These are phyloP conservation scores for Peromyscus leucopus DNA, from an alignment of 2,113 vertebrate species.

Conservation along the genomic window DNA sequence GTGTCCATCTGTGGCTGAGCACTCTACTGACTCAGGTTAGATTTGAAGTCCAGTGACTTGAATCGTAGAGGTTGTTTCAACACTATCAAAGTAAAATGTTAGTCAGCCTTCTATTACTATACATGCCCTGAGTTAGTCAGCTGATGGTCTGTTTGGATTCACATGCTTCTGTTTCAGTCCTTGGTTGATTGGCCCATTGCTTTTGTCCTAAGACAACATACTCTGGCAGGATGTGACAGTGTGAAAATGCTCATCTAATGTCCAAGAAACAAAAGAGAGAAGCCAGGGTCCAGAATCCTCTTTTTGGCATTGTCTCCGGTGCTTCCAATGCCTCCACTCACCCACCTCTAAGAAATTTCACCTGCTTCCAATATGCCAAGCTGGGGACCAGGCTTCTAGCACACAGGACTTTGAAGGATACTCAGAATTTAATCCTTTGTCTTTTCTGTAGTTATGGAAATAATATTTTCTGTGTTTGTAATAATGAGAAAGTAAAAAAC, in stretches of 20 bases:
- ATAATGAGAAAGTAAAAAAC: not conserved
- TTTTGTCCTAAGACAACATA: not conserved
- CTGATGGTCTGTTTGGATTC: not conserved
- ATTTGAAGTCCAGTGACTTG: not conserved
- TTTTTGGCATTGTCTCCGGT: too few relatives aligned
- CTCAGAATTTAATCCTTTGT: not conserved
- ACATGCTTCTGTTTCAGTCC: not conserved
- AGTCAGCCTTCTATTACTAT: not conserved
- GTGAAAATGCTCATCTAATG: not conserved
- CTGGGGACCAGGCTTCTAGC: too few relatives aligned
- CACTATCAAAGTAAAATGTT: slow-evolving; percentile 12
- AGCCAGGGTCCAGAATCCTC: too few relatives aligned
- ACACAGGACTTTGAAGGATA: too few relatives aligned
- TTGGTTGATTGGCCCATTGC: not conserved
- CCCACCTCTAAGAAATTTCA: not conserved
- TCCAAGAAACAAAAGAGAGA: not conserved
- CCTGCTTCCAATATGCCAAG: not conserved
- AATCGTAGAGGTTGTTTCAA: slow-evolving; percentile 38
- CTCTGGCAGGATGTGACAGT: not conserved
- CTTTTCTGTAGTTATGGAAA: slow-evolving; percentile 2
- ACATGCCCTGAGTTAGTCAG: not conserved
- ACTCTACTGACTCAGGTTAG: too few relatives aligned
- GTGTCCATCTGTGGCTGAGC: not conserved
- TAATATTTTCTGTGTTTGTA: slow-evolving; percentile 2
- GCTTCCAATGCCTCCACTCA: too few relatives aligned